phyloP scores from a whole-genome alignment of 2,797 vertebrate species.

The Capromys pilorides region DNA sequence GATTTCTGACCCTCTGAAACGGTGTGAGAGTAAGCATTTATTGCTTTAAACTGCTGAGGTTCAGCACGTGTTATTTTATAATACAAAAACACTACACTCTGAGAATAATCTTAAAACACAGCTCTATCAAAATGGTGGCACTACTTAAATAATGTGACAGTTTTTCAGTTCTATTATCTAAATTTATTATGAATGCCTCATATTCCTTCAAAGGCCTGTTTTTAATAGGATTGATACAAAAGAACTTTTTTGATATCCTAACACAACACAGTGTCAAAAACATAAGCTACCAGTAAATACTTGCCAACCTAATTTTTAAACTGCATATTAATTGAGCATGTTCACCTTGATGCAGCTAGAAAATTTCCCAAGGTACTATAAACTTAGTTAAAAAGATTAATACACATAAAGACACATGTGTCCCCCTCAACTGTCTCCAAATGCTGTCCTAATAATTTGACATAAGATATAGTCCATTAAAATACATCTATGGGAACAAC shows the following conservation, averaged over 20 bases:
- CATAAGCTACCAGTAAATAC: not conserved
- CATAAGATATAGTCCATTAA: conserved; percentile 26
- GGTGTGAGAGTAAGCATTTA: not conserved
- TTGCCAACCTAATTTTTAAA: conserved; percentile 49
- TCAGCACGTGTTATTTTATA: not conserved
- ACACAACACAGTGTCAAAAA: not conserved
- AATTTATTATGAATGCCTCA: not conserved
- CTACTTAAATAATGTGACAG: not conserved
- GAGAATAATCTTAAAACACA: not conserved
- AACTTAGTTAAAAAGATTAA: conserved; percentile 34
- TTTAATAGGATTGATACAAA: not conserved
- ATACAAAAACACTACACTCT: not conserved
- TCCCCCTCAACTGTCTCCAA: not conserved
- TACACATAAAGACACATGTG: not conserved
- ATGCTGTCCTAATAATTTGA: not conserved
- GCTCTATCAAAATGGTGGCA: not conserved
- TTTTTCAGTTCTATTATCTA: not conserved
- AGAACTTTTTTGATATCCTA: conserved; percentile 5
- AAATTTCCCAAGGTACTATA: not conserved
- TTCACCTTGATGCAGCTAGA: conserved; percentile 7
- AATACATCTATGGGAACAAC: conserved; percentile 29
- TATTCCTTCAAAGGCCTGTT: not conserved
- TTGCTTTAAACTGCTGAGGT: not conserved
- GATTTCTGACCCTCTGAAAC: not conserved
- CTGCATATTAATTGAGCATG: not conserved